A percentile compares a stretch with the other conserved stretches of the same genome.
Evolutionary conservation across 2,113 vertebrate genomes (phyloP).

Genomic region (Eonycteris spelaea): DNA sequence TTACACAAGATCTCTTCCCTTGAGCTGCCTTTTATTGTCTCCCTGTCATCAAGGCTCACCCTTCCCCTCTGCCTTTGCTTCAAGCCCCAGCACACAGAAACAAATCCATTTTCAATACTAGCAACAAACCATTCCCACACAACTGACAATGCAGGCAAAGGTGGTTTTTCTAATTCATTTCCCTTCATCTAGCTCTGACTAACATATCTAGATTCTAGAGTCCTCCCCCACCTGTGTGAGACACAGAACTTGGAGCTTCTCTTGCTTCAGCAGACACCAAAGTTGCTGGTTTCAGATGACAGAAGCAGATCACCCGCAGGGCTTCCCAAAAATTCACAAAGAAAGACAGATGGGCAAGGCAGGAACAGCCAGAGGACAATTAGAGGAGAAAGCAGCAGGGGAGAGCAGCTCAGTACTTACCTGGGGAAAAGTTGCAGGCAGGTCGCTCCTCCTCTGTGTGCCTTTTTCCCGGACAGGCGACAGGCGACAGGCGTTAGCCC

Average conservation of each 20-base stretch:
- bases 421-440: slow-evolving; percentile 59
- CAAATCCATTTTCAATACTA: not conserved
- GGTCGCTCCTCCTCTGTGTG: slow-evolving; percentile 53
- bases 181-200: not conserved
- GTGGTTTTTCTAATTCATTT: not conserved
- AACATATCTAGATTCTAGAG: not conserved
- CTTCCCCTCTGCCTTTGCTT: not conserved
- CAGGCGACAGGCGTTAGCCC: not conserved
- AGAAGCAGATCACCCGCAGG: slow-evolving; percentile 48
- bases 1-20: not conserved
- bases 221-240: not conserved
- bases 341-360: slow-evolving; percentile 67
- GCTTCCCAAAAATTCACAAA: slow-evolving; percentile 65
- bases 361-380: slow-evolving; percentile 65
- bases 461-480: not conserved
- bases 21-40: not conserved
- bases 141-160: not conserved
- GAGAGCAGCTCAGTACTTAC: slow-evolving; percentile 46
- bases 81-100: not conserved
- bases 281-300: slow-evolving; percentile 48
- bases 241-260: slow-evolving; percentile 25
- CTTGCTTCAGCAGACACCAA: slow-evolving; percentile 6
- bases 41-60: not conserved
- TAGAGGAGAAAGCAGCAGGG: slow-evolving; percentile 29
- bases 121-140: not conserved